A percentile compares a stretch with the other conserved stretches of the same genome.
phyloP scores from a whole-genome alignment of 2,113 vertebrate genomes.

The Ceyx cyanopectus region DNA sequence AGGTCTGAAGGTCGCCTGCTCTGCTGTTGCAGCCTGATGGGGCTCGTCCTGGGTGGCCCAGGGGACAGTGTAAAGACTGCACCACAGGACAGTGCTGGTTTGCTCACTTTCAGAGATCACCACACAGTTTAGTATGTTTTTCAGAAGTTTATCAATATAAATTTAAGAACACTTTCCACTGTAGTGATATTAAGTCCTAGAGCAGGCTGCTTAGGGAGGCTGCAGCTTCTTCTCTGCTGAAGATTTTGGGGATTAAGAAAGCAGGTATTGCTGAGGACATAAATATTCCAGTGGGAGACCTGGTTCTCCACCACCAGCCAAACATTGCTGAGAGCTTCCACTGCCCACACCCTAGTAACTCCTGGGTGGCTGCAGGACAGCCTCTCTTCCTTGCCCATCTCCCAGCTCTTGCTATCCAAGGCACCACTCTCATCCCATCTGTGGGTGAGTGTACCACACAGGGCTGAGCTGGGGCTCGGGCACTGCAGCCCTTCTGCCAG shows the following conservation, averaged over 20 bases:
- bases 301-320: not conserved
- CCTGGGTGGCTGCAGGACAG: not conserved
- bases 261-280: not conserved
- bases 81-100: not conserved
- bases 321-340: not conserved
- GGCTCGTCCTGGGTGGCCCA: not conserved
- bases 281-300: not conserved
- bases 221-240: not conserved
- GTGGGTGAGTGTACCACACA: fast-evolving
- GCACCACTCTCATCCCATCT: not conserved
- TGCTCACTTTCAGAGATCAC: not conserved
- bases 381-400: not conserved
- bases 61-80: not conserved
- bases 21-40: not conserved
- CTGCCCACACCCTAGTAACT: not conserved
- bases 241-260: not conserved
- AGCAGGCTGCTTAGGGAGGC: not conserved
- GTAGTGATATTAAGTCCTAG: not conserved
- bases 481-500: not conserved
- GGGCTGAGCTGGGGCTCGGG: not conserved
- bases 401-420: not conserved
- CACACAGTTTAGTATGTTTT: not conserved
- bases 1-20: not conserved
- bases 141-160: not conserved
- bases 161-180: not conserved